phyloP scores from a whole-genome alignment of 1,140 invertebrate genomes.

The Drosophila melanica region DNA sequence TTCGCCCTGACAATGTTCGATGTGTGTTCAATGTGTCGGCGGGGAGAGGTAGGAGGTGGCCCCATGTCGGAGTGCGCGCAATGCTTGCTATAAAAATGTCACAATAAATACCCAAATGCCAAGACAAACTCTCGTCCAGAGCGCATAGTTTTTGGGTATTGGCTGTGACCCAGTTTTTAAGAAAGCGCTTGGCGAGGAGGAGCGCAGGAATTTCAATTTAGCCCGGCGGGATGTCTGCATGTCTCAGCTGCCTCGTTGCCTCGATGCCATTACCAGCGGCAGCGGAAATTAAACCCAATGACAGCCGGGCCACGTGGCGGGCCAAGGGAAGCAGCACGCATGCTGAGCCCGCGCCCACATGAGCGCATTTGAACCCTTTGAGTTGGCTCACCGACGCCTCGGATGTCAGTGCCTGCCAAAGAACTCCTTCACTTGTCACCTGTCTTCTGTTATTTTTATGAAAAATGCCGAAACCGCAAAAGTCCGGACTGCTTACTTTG shows the following conservation, averaged over 20 bases:
- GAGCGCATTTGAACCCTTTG: constrained; percentile 61
- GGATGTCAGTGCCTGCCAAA: constrained; percentile 41
- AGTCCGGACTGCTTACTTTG: constrained; percentile 42
- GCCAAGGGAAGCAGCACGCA: background rate
- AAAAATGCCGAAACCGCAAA: constrained; percentile 48
- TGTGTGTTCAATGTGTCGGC: constrained; percentile 31
- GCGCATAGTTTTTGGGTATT: constrained; percentile 50
- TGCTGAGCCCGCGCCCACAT: constrained; percentile 49
- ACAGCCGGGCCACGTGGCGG: constrained; percentile 56
- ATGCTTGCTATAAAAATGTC: constrained; percentile 73
- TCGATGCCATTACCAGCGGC: constrained; percentile 57
- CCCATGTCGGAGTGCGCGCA: constrained; percentile 22
- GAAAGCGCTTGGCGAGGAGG: background rate
- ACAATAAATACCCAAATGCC: constrained; percentile 74
- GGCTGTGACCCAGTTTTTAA: constrained; percentile 63
- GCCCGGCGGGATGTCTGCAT: constrained; percentile 49
- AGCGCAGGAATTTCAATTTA: constrained; percentile 70
- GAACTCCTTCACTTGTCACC: constrained; percentile 50
- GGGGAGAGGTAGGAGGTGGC: background rate
- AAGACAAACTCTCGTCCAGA: constrained; percentile 52
- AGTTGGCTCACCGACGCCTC: constrained; percentile 40
- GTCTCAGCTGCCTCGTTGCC: constrained; percentile 37
- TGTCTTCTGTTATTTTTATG: constrained; percentile 64
- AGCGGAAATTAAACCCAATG: constrained; percentile 79
- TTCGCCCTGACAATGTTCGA: constrained; percentile 30